Evolutionary conservation across 2,113 vertebrate genomes (phyloP), one percentile per base, ranked within the genome.

Genomic region (Anthoscopus minutus): DNA sequence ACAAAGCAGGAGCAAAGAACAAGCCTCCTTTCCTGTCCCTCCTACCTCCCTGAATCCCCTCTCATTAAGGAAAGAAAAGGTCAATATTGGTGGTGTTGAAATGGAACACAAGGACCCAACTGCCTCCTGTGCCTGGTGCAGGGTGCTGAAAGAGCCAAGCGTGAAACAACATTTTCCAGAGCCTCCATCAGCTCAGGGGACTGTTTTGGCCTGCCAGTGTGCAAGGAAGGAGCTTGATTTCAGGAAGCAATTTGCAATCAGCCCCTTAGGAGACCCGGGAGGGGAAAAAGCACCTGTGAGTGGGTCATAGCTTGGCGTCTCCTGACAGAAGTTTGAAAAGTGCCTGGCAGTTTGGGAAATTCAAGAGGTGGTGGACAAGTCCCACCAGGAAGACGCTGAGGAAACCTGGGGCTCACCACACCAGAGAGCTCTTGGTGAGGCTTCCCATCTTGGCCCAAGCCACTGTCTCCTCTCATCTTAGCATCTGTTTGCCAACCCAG

Each of bases 141-240:
- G 50, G 64, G 67, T 0, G 80, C 69, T 77, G 88, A 94, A 96
- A 92, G 76, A 94, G 58, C 67, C 71, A 25, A 73, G 95, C 0
- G 40, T 92, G 71, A 89, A 77, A 42, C 88, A 92, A 88, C 54
- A 35, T 90, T 95, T 96, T 90, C 90, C 86, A 95, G 94, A 96
- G 47, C 72, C 50, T 86, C 60, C 40, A 10, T 90, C 67, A 66
- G 82, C 76, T 70, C 83, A 10, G 22, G 24, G 58, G 64, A 74
- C 83, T 83, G 56, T 1, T 86, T 35, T 94, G 83, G 64, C 64
- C 86, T 67, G 38, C 60, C 42, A 92, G 47, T 10, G 33, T 80
- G 66, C 62, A 69, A 56, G 31, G 42, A 90, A 88, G 54, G 79
- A 93, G 58, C 35, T 47, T 38, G 15, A 54, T 44, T 93, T 90